Evolutionary conservation across 2,888 invertebrate species (phyloP).

Genomic region (Gymnosoma rotundatum): DNA sequence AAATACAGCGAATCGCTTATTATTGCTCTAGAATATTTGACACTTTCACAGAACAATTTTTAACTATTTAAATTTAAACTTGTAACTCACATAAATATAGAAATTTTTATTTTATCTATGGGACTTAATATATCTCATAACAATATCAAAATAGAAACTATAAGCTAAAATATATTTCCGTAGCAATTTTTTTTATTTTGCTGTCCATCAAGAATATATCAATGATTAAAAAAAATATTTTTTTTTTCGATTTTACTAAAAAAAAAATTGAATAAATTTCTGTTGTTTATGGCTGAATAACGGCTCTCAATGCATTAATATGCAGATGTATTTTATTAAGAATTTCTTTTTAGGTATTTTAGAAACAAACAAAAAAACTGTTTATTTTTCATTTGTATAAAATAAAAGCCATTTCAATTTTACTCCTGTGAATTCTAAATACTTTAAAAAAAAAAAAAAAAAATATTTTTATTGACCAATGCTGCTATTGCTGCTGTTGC

Average conservation of each 20-base stretch:
- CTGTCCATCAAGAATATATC: constrained; percentile 1
- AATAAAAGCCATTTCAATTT: constrained; percentile 42
- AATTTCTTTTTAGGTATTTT: constrained; percentile 33
- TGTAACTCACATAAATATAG: too few species aligned
- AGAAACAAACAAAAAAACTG: constrained; percentile 1
- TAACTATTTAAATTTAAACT: too few species aligned
- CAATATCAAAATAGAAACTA: too few species aligned
- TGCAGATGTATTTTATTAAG: constrained; percentile 28
- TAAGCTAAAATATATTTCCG: too few species aligned
- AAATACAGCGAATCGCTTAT: too few species aligned
- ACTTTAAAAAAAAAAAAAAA: constrained; percentile 14
- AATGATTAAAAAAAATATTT: not conserved
- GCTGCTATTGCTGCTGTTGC: not conserved
- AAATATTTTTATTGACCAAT: constrained; percentile 35
- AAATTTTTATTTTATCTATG: too few species aligned
- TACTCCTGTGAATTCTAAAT: constrained; percentile 28
- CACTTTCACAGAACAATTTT: too few species aligned
- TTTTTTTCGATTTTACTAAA: not conserved
- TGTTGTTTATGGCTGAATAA: constrained; percentile 31
- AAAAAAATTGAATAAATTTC: constrained; percentile 36
- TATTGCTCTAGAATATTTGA: too few species aligned
- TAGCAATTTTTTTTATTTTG: not conserved
- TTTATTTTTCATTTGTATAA: constrained; percentile 55
- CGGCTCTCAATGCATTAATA: constrained; percentile 30
- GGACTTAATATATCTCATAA: too few species aligned